Conservation (phyloP, 2,888 invertebrate species). For the Tridacna crocea region DNA sequence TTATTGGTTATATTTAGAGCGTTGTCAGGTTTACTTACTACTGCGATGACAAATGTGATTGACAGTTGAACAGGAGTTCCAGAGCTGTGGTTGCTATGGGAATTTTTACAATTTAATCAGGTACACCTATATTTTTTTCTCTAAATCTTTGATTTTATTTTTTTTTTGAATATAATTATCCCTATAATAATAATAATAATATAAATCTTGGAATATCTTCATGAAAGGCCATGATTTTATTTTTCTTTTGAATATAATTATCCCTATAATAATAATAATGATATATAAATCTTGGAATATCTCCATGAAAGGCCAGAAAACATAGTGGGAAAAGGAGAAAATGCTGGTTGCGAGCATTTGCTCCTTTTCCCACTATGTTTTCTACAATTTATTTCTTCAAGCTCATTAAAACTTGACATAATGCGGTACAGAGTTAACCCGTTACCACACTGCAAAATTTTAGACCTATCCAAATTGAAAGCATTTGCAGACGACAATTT, state of each 20-base stretch:
- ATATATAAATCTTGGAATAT: no score
- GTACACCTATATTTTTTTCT: background rate
- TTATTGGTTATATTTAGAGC: constrained; percentile 40
- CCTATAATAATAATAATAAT: background rate
- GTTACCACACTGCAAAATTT: background rate
- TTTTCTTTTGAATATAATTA: background rate
- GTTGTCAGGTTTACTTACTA: constrained; percentile 38
- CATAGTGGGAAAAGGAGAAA: no score
- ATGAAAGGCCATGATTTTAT: background rate
- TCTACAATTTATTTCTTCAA: background rate
- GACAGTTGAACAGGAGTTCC: constrained; percentile 21
- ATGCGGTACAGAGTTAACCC: no score
- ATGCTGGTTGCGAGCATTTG: no score
- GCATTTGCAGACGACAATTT: no score
- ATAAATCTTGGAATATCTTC: no score
- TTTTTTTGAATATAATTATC: background rate
- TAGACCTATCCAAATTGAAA: no score
- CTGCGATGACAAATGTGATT: constrained; percentile 33
- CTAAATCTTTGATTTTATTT: background rate
- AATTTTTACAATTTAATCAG: constrained; percentile 21
- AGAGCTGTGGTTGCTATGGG: constrained; percentile 42
- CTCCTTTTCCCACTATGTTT: background rate
- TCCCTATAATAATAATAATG: background rate
- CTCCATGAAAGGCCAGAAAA: no score
- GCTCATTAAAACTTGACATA: no score